Percentiles rank a stretch among this genome's conserved stretches.
Evolutionary conservation across 2,888 invertebrate genomes (phyloP).

Genomic region (Pterobdella sp.): DNA sequence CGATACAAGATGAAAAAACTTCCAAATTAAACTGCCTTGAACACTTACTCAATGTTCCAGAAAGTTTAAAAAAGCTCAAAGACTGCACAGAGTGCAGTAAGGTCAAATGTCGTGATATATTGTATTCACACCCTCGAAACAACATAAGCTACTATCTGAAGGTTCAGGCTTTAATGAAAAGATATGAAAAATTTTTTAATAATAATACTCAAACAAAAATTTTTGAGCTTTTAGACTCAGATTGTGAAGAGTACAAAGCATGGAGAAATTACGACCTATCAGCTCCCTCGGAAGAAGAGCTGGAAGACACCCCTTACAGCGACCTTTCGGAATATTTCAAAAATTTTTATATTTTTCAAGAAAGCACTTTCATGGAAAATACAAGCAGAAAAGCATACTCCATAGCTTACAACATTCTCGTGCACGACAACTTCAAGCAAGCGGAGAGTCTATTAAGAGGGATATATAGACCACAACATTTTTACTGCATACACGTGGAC

Average conservation of each 20-base stretch:
- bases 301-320: neutral
- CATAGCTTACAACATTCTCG: conserved; percentile 21
- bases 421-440: conserved; percentile 36
- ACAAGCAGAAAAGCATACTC: conserved; percentile 6
- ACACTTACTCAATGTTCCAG: neutral
- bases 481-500: conserved; percentile 49
- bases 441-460: conserved; percentile 43
- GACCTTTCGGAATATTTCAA: neutral
- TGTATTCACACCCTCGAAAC: neutral
- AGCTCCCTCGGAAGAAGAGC: neutral
- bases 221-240: neutral
- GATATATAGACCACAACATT: conserved; percentile 46
- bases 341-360: neutral
- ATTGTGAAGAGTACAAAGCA: conserved; percentile 16
- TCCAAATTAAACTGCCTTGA: neutral
- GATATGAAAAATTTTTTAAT: neutral
- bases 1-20: no score
- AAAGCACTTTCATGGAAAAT: neutral
- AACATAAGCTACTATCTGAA: conserved; percentile 2
- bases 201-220: neutral
- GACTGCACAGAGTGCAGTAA: conserved; percentile 8
- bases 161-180: neutral
- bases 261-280: conserved; percentile 23
- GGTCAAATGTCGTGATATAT: conserved; percentile 2
- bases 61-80: neutral